Percentiles rank a stretch among this genome's conserved stretches.
Evolutionary conservation across 2,113 vertebrate species (phyloP).

Genomic region (Cranoglanis bouderius): DNA sequence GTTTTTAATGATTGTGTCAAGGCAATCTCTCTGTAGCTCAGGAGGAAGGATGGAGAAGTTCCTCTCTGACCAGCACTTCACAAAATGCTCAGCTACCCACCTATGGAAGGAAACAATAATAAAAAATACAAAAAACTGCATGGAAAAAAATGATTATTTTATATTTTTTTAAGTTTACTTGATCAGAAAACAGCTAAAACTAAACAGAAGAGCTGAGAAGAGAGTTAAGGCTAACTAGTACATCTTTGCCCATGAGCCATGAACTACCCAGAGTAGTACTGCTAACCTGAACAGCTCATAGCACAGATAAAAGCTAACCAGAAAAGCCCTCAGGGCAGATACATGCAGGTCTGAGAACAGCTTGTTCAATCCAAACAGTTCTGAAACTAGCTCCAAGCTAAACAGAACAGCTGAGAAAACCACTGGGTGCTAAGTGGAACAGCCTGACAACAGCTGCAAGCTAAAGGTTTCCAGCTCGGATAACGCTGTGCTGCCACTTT

Average conservation of each 20-base stretch:
- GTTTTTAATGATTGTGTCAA: conserved; percentile 77
- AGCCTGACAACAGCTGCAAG: neutral
- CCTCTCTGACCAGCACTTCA: conserved; percentile 89
- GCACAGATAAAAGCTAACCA: neutral
- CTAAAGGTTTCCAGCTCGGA: neutral
- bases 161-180: no score
- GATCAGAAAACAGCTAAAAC: neutral
- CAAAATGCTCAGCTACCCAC: conserved; percentile 88
- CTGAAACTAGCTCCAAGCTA: neutral
- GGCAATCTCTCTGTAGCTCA: conserved; percentile 86
- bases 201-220: neutral
- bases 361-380: neutral
- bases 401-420: neutral
- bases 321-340: neutral
- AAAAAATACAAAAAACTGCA: neutral
- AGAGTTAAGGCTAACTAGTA: neutral
- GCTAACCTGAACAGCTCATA: neutral
- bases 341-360: neutral
- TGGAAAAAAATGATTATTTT: neutral
- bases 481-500: neutral
- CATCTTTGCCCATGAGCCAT: neutral
- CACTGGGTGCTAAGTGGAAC: conserved; percentile 6
- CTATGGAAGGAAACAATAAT: conserved; percentile 67
- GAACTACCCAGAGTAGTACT: neutral
- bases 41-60: conserved; percentile 84